Conservation (phyloP, 2,797 vertebrate genomes). For the Mus spretus region DNA sequence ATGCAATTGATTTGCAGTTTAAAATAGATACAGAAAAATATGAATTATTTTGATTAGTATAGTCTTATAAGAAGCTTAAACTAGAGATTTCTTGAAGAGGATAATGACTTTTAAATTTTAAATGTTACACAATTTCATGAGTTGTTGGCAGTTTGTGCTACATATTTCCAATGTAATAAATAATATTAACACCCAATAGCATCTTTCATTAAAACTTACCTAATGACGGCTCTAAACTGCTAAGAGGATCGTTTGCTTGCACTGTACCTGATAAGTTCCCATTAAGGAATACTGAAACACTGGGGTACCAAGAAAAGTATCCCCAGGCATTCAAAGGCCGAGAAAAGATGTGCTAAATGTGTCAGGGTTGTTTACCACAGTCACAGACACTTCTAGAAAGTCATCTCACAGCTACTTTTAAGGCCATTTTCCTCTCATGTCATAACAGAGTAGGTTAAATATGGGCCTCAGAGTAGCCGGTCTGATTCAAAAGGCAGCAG, state of each 20-base stretch:
- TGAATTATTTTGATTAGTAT: neutral
- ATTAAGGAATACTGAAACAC: too few relatives aligned
- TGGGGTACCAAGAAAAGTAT: too few relatives aligned
- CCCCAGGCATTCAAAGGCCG: too few relatives aligned
- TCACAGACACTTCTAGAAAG: neutral
- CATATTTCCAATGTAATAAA: too few relatives aligned
- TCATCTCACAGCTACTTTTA: neutral
- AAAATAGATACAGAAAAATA: neutral
- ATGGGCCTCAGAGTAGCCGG: neutral
- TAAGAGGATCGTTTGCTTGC: too few relatives aligned
- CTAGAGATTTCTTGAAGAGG: neutral
- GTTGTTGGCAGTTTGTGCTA: too few relatives aligned
- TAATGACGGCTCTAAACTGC: too few relatives aligned
- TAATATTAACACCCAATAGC: too few relatives aligned
- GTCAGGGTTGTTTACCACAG: neutral
- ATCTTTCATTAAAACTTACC: too few relatives aligned
- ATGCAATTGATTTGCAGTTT: neutral
- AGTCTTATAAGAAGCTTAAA: neutral
- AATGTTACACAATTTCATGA: neutral
- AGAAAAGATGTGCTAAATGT: neutral
- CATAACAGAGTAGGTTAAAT: neutral
- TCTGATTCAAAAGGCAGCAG: neutral
- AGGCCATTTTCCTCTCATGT: neutral
- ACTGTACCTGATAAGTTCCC: too few relatives aligned
- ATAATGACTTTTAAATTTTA: neutral